Percentiles rank a stretch among this genome's conserved stretches.
Conservation (phyloP, 2,888 invertebrate genomes). For the Agrenia bidenticulata region DNA sequence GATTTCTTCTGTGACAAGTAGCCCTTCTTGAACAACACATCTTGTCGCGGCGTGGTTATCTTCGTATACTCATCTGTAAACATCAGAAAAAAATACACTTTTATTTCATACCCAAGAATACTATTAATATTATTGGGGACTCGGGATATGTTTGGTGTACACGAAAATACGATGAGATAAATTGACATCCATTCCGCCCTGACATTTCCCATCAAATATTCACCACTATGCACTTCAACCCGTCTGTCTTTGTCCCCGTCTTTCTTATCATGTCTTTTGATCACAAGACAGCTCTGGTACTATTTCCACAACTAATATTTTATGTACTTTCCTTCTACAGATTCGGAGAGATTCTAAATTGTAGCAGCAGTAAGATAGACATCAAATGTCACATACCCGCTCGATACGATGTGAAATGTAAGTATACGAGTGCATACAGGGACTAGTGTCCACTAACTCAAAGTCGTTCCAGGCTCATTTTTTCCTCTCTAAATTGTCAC, state of each 20-base stretch:
- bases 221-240: background rate
- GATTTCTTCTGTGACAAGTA: slow-evolving; percentile 58
- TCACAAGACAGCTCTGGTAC: too few relatives aligned
- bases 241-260: background rate
- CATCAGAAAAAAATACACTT: background rate
- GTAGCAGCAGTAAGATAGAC: too few relatives aligned
- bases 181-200: slow-evolving; percentile 10
- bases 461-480: too few relatives aligned
- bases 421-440: background rate
- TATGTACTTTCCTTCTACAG: too few relatives aligned
- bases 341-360: too few relatives aligned
- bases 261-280: slow-evolving; percentile 1
- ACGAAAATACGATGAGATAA: background rate
- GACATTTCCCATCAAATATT: slow-evolving; percentile 21
- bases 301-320: too few relatives aligned
- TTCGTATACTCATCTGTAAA: slow-evolving; percentile 67
- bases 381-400: background rate
- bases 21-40: slow-evolving; percentile 62
- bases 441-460: too few relatives aligned
- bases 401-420: background rate
- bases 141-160: too few relatives aligned
- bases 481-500: too few relatives aligned
- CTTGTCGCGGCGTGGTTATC: slow-evolving; percentile 70
- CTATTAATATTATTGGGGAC: background rate
- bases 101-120: slow-evolving; percentile 1